A percentile compares a stretch with the other conserved stretches of the same genome.
These are phyloP conservation scores for Microctenopoma steveboyesi DNA, from an alignment of 2,797 vertebrate genomes.

Conservation along the genomic window DNA sequence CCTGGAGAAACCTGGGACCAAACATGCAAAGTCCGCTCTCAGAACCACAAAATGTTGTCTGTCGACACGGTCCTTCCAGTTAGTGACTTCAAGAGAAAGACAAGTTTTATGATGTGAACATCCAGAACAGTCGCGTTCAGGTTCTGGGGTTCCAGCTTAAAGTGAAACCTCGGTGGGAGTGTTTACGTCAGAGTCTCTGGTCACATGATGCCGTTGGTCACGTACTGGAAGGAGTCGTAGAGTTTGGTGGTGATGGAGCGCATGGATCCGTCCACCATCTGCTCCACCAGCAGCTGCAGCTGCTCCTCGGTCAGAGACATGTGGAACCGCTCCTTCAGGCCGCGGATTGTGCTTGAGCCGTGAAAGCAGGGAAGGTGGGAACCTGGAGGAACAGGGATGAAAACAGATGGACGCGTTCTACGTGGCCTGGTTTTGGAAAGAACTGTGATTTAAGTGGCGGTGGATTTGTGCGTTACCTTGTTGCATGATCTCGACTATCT, in stretches of 20 bases:
- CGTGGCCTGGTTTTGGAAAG: no score
- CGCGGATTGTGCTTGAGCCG: constrained; percentile 92
- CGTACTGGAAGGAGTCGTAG: constrained; percentile 97
- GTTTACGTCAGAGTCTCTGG: not conserved
- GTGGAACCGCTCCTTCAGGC: constrained; percentile 96
- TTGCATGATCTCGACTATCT: constrained; percentile 98
- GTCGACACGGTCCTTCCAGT: no score
- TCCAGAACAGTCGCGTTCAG: not conserved
- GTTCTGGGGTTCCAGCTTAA: not conserved
- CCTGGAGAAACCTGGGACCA: not conserved
- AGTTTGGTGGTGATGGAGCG: constrained; percentile 95
- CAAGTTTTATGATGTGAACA: not conserved
- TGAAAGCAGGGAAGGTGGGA: constrained; percentile 96
- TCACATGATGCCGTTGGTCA: constrained; percentile 99
- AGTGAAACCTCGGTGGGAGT: not conserved
- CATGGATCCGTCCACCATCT: constrained; percentile 95
- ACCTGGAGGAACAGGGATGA: constrained; percentile 58
- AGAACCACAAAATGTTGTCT: not conserved
- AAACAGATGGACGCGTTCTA: no score
- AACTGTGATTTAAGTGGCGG: no score
- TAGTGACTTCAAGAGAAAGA: not conserved
- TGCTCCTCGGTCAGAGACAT: constrained; percentile 98
- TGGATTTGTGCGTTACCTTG: constrained; percentile 83
- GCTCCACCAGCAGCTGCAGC: constrained; percentile 93
- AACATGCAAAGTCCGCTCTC: no score